Evolutionary conservation across 2,797 vertebrate genomes (phyloP).

Genomic region (Pyrrhura leucotis): DNA sequence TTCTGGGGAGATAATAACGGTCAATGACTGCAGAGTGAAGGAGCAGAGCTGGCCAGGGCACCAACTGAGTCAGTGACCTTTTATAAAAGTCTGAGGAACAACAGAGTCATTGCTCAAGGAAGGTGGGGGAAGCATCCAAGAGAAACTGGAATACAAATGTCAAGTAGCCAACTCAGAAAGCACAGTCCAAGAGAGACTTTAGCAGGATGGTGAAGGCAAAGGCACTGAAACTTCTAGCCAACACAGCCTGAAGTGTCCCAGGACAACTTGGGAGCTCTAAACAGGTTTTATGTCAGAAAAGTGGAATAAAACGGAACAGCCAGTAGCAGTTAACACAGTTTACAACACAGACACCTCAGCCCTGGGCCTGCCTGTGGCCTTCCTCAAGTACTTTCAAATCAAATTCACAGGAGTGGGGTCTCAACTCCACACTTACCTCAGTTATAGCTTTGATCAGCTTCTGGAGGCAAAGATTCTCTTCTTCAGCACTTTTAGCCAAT

Average conservation of each 20-base stretch:
- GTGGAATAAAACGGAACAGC: background rate
- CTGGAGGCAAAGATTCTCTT: conserved; percentile 74
- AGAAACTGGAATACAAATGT: background rate
- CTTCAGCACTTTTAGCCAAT: conserved; percentile 57
- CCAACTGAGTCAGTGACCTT: background rate
- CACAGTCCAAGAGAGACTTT: background rate
- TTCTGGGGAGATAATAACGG: background rate
- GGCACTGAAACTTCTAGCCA: background rate
- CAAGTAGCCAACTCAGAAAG: background rate
- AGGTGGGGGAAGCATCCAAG: background rate
- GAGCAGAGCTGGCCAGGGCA: background rate
- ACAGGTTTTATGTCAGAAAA: background rate
- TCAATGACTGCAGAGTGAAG: background rate
- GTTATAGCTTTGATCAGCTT: conserved; percentile 74
- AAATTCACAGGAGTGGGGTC: background rate
- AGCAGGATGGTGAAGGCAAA: background rate
- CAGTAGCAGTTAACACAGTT: background rate
- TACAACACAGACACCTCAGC: background rate
- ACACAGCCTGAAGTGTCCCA: background rate
- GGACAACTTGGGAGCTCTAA: background rate
- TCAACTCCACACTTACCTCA: conserved; percentile 51
- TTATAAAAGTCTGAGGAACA: background rate
- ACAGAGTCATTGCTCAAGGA: background rate
- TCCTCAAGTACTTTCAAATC: background rate
- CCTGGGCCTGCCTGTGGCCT: background rate